Evolutionary conservation across 2,113 vertebrate genomes (phyloP).

Genomic region (Eptesicus fuscus): DNA sequence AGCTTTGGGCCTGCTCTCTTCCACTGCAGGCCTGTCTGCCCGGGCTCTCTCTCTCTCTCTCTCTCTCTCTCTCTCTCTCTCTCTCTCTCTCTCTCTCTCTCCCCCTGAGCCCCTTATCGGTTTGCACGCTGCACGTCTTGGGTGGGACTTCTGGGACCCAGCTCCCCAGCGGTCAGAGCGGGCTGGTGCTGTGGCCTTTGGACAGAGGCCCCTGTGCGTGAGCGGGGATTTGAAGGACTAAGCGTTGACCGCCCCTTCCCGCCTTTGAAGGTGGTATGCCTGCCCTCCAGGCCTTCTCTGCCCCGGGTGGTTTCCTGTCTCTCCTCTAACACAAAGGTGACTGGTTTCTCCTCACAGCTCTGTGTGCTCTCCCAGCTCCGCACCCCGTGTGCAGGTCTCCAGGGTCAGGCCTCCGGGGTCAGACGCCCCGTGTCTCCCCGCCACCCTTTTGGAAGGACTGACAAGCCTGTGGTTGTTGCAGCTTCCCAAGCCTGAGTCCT

Average conservation of each 20-base stretch:
- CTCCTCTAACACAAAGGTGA: fast-evolving
- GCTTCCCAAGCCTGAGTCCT: too few relatives aligned
- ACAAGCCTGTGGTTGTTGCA: constrained; percentile 31
- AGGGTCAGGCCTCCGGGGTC: background rate
- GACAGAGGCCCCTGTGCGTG: background rate
- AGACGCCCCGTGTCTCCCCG: constrained; percentile 30
- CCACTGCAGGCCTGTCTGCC: background rate
- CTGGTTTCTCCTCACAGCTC: fast-evolving
- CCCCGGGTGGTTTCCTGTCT: background rate
- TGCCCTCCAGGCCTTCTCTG: background rate
- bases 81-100: background rate
- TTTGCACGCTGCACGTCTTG: too few relatives aligned
- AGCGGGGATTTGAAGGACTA: background rate
- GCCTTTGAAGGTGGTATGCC: background rate
- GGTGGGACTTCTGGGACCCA: background rate
- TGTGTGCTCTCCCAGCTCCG: too few relatives aligned
- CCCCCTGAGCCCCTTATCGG: background rate
- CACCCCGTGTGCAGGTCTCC: background rate
- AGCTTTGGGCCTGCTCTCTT: background rate
- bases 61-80: background rate
- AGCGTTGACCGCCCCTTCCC: background rate
- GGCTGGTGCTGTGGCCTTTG: background rate
- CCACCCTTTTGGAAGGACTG: constrained; percentile 13
- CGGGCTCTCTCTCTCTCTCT: background rate
- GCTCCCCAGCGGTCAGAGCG: background rate